Evolutionary conservation across 2,888 invertebrate species (phyloP).

Genomic region (Ecliptopera silaceata): DNA sequence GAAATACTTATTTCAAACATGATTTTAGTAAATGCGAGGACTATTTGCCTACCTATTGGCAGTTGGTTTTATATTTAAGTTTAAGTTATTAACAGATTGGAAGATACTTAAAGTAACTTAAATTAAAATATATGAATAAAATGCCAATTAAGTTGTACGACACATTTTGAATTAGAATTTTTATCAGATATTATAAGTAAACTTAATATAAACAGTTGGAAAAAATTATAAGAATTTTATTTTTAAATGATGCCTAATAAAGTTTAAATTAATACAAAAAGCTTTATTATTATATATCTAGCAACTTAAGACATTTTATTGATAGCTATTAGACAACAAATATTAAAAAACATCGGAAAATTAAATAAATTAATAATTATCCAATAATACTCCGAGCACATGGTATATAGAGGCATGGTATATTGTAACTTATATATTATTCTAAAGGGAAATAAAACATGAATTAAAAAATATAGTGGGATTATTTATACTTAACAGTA

Average conservation of each 20-base stretch:
- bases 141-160: constrained; percentile 79
- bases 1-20: constrained; percentile 40
- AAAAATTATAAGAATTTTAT: neutral
- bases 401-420: constrained; percentile 9
- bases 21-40: constrained; percentile 73
- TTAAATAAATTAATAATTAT: neutral
- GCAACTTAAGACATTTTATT: neutral
- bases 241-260: neutral
- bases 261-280: neutral
- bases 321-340: neutral
- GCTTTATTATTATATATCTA: neutral
- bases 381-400: neutral
- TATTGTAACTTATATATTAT: constrained; percentile 1
- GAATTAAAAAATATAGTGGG: constrained; percentile 26
- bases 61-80: constrained; percentile 55
- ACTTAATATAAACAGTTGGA: neutral
- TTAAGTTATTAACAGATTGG: constrained; percentile 55
- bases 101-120: constrained; percentile 56
- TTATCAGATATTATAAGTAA: constrained; percentile 22
- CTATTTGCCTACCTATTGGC: constrained; percentile 62
- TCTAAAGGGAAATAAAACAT: constrained; percentile 7
- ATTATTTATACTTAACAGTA: constrained; percentile 22
- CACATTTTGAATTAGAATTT: constrained; percentile 47
- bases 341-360: neutral
- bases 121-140: constrained; percentile 54